Base-by-base conservation (phyloP, 30 jellyfish, hydroid and myxozoan genomes). In the Aurelia sp. region DNA sequence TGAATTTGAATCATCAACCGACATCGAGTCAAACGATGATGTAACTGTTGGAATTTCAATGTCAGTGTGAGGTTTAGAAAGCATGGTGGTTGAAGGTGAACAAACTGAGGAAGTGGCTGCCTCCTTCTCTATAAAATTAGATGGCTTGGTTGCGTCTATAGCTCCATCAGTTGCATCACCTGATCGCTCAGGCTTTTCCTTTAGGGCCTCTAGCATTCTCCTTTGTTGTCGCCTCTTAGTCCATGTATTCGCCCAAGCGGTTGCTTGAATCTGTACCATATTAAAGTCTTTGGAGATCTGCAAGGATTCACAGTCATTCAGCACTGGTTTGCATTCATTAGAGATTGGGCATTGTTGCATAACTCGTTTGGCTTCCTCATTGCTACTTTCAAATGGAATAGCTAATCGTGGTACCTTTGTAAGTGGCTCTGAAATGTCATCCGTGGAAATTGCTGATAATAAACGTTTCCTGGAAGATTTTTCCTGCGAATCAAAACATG, bases 181-280 rank as follows among this genome's bases (percentile, higher is more conserved):
- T 44, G 13, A 44, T 44, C 55, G 55, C 13, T 44, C 55, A 3
- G 55, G 15, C 55, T 8, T 44, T 44, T 44, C 55, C 16, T 8
- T 6, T 44, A 44, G 55, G 55, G 55, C 55, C 8, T 44, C 55
- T 44, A 44, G 9, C 55, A 44, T 40, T 63, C 98, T 74, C 44
- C 91, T 76, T 67, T 92, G 96, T 53, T 82, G 91, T 33, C 98
- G 70, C 72, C 98, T 67, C 22, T 82, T 81, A 15, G 91, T 82
- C 98, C 98, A 92, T 22, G 98, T 92, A 67, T 92, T 92, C 18
- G 63, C 86, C 87, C 91, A 88, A 12, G 97, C 97, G 13, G 83
- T 69, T 64, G 85, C 95, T 27, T 77, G 52, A 33, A 86, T 31
- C 38, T 38, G 66, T 55, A 87, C 78, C 64, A 70, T 3, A 48